Conservation (phyloP, 2,113 vertebrate species). For the Echinops telfairi region DNA sequence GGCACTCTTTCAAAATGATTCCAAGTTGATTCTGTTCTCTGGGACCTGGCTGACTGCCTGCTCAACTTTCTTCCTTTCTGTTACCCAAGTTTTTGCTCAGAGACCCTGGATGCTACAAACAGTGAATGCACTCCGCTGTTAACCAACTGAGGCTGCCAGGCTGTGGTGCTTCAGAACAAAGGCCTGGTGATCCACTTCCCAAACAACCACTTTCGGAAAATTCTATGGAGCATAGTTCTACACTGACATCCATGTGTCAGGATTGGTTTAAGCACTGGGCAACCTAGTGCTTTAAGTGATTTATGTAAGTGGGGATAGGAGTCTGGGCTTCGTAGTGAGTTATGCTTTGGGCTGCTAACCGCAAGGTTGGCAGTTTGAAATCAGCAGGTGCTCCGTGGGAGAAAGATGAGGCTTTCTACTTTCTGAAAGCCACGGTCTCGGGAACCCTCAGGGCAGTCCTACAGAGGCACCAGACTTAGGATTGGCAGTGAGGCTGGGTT, state of each 20-base stretch:
- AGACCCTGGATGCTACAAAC: neutral
- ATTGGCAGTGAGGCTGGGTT: no score
- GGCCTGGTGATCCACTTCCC: neutral
- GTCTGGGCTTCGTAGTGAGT: no score
- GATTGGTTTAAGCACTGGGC: neutral
- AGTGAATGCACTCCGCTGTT: neutral
- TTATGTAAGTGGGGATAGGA: neutral
- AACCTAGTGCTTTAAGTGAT: no score
- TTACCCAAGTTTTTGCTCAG: neutral
- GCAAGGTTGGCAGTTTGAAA: no score
- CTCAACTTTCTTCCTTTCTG: neutral
- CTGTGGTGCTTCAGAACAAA: neutral
- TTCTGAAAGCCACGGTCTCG: no score
- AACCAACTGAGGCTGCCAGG: neutral
- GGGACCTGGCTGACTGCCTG: neutral
- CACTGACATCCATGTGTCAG: neutral
- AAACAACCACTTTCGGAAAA: neutral
- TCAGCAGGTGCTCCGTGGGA: no score
- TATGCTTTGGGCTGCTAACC: no score
- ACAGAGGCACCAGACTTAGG: no score
- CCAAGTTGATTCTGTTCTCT: neutral
- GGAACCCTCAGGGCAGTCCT: no score
- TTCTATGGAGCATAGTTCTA: neutral
- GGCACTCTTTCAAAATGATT: constrained; percentile 38
- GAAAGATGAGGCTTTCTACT: no score